Evolutionary conservation across 2,797 vertebrate species (phyloP), one percentile per base, ranked within the genome.

Genomic region (Silurus aristotelis): DNA sequence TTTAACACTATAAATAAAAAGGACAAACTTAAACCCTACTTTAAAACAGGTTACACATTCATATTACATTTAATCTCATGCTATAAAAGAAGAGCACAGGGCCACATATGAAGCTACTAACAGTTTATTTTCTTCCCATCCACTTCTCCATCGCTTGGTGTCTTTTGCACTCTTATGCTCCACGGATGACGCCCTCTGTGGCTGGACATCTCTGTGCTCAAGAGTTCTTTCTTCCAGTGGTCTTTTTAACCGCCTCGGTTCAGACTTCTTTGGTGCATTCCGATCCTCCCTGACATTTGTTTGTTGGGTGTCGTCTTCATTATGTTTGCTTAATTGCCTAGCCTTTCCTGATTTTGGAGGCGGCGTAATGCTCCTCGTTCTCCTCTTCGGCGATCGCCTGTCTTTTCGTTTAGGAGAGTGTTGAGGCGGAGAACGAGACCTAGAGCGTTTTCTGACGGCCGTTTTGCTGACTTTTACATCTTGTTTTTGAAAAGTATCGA

Each of bases 91-190:
- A 67, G 38, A 8, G 19, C 9, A 3, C 17, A 12, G 48, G 12
- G 52, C 15, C 15, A 2, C 19, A 46, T 20, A 76, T 15, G 1
- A 56, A 71, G 70, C 43, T 83, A 93, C 95, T 96, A 94, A 99
- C 98, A 94, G 96, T 93, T 99, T 99, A 90, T 91, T 97, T 91
- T 98, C 98, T 91, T 98, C 97, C 98, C 98, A 99, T 92, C 97
- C 96, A 90, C 97, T 97, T 89, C 96, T 97, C 97, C 97, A 98
- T 89, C 96, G 94, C 90, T 98, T 97, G 83, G 93, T 89, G 2
- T 99, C 97, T 91, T 99, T 99, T 25, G 92, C 87, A 43, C 97
- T 97, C 91, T 98, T 97, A 64, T 94, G 94, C 83, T 97, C 96
- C 0, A 95, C 93, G 58, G 94, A 92, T 52, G 76, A 83, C 3